Percentiles rank a stretch among this genome's conserved stretches.
Conservation (phyloP, 2,888 invertebrate species). For the Noctua comes region DNA sequence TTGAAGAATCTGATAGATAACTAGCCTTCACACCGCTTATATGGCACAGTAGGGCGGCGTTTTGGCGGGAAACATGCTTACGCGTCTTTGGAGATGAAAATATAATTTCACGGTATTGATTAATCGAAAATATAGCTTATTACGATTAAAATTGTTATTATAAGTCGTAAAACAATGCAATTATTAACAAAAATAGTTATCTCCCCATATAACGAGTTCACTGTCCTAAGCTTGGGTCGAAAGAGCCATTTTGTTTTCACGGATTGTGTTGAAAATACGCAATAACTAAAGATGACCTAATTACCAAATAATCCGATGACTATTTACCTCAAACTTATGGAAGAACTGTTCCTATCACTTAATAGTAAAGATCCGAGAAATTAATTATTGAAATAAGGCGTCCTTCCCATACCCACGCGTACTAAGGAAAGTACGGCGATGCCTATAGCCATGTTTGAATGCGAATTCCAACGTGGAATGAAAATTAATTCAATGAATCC, state of each 20-base stretch:
- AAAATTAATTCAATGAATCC: slow-evolving; percentile 81
- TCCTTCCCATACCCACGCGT: slow-evolving; percentile 89
- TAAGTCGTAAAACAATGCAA: slow-evolving; percentile 62
- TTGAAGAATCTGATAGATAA: slow-evolving; percentile 68
- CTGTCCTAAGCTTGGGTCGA: slow-evolving; percentile 89
- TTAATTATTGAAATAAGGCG: slow-evolving; percentile 89
- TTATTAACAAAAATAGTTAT: slow-evolving; percentile 81
- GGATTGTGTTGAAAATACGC: slow-evolving; percentile 89
- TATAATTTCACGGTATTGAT: slow-evolving; percentile 47
- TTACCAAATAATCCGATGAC: slow-evolving; percentile 85
- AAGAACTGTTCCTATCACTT: slow-evolving; percentile 86
- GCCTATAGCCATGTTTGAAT: slow-evolving; percentile 90
- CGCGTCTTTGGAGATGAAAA: slow-evolving; percentile 60
- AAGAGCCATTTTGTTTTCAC: slow-evolving; percentile 91
- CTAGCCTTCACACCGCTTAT: slow-evolving; percentile 76
- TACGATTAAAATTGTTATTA: slow-evolving; percentile 59
- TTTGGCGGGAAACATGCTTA: slow-evolving; percentile 89
- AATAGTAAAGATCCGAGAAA: slow-evolving; percentile 89
- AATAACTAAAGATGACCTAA: slow-evolving; percentile 86
- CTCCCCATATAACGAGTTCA: slow-evolving; percentile 89
- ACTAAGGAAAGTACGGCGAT: slow-evolving; percentile 88
- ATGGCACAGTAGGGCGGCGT: slow-evolving; percentile 83
- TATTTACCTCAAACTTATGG: slow-evolving; percentile 86
- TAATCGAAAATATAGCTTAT: slow-evolving; percentile 61
- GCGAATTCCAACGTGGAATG: slow-evolving; percentile 90